phyloP scores from a whole-genome alignment of 2,113 vertebrate species.

The Paraplagusia blochii region DNA sequence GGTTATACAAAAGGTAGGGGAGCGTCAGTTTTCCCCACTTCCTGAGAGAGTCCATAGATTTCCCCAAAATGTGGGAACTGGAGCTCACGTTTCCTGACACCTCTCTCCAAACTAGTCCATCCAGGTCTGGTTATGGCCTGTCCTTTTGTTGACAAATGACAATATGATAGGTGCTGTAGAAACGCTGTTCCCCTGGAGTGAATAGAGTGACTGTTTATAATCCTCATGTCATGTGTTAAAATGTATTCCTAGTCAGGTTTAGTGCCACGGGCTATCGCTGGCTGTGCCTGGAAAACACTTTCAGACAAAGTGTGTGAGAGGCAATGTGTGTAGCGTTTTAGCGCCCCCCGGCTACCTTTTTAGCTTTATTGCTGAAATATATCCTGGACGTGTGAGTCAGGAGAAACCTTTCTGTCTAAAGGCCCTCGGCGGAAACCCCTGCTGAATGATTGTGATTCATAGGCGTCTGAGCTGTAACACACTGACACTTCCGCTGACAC shows the following conservation, averaged over 20 bases:
- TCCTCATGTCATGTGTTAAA: slow-evolving; percentile 39
- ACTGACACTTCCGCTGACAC: too few species aligned
- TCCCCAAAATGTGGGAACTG: neutral
- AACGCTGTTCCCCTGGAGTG: slow-evolving; percentile 31
- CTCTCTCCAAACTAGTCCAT: slow-evolving; percentile 13
- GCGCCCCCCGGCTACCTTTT: too few species aligned
- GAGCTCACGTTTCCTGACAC: slow-evolving; percentile 16
- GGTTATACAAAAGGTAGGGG: neutral
- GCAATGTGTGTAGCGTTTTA: neutral
- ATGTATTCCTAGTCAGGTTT: slow-evolving; percentile 43
- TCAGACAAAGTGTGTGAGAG: slow-evolving; percentile 2
- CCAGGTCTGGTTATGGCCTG: slow-evolving; percentile 15
- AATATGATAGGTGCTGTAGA: slow-evolving; percentile 29
- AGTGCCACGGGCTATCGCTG: slow-evolving; percentile 35
- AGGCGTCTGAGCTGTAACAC: too few species aligned
- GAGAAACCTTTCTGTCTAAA: too few species aligned
- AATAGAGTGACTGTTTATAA: slow-evolving; percentile 31
- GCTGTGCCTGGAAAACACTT: slow-evolving; percentile 31
- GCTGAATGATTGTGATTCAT: too few species aligned
- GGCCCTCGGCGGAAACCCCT: too few species aligned
- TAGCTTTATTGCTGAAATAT: too few species aligned
- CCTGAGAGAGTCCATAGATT: neutral
- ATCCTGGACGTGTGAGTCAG: too few species aligned
- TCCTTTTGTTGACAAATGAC: slow-evolving; percentile 49
- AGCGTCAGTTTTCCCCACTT: neutral